These are phyloP conservation scores for Drosophila melanocephala DNA, from an alignment of 2,888 invertebrate species.

Conservation along the genomic window DNA sequence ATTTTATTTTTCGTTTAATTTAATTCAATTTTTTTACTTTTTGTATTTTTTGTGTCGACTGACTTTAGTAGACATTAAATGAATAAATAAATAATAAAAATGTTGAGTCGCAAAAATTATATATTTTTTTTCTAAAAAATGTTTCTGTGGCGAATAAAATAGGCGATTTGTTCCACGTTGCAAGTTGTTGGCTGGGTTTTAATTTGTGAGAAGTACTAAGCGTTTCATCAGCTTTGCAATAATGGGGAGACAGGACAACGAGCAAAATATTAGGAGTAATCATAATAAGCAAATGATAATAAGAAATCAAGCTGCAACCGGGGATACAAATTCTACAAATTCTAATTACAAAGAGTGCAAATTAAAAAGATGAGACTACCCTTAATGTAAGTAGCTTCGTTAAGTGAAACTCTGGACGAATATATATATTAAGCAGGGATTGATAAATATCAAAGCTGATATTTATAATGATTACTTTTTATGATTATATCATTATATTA, in stretches of 20 bases:
- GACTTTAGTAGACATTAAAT: too few species aligned
- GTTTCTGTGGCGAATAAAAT: neutral
- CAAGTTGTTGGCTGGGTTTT: conserved; percentile 17
- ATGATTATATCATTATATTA: neutral
- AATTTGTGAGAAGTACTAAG: conserved; percentile 47
- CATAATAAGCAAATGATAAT: conserved; percentile 39
- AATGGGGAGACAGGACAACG: conserved; percentile 27
- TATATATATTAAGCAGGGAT: neutral
- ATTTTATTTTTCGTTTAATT: neutral
- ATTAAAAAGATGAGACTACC: neutral
- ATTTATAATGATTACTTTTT: neutral
- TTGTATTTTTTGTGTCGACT: too few species aligned
- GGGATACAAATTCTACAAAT: conserved; percentile 6
- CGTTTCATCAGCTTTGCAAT: conserved; percentile 53
- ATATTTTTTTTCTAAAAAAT: too few species aligned
- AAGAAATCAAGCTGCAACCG: conserved; percentile 21
- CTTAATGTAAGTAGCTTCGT: conserved; percentile 1
- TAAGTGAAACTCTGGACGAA: neutral
- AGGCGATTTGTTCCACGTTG: conserved; percentile 12
- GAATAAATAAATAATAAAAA: too few species aligned
- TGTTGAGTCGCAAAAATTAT: too few species aligned
- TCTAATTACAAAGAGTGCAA: conserved; percentile 17
- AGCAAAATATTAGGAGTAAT: conserved; percentile 10
- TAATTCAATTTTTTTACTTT: too few species aligned
- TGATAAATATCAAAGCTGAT: neutral